Percentiles rank a stretch among this genome's conserved stretches.
Evolutionary conservation across 2,797 vertebrate genomes (phyloP).

Genomic region (Heteromormyrus szaboi): DNA sequence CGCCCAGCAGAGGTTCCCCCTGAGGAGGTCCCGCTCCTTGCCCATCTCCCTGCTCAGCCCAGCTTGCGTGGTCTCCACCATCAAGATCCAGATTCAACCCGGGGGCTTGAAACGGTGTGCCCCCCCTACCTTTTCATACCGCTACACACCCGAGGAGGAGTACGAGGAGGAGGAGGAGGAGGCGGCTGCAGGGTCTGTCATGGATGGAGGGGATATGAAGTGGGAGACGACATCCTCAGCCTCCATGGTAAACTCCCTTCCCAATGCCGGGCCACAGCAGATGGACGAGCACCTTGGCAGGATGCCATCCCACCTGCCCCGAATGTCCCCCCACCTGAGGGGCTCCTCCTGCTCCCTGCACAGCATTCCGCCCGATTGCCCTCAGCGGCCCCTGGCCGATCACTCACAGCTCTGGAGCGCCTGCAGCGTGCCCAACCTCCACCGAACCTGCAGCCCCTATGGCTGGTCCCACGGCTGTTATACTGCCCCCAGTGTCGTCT

Average conservation of each 20-base stretch:
- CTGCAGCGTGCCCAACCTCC: conserved; percentile 77
- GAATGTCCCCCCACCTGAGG: conserved; percentile 50
- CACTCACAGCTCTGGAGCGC: conserved; percentile 67
- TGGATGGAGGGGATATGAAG: conserved; percentile 19
- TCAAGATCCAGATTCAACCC: conserved; percentile 77
- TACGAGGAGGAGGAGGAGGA: conserved; percentile 32
- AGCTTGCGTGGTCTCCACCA: conserved; percentile 78
- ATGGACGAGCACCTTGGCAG: conserved; percentile 44
- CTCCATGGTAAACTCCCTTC: conserved; percentile 58
- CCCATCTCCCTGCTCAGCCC: conserved; percentile 71
- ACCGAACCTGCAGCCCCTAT: conserved; percentile 18
- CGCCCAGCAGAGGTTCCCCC: conserved; percentile 59
- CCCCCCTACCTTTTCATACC: conserved; percentile 75
- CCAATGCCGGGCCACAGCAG: conserved; percentile 28
- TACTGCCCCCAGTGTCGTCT: conserved; percentile 8
- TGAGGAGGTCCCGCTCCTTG: conserved; percentile 81
- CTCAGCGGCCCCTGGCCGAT: conserved; percentile 56
- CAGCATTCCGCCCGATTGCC: conserved; percentile 63
- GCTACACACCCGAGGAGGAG: conserved; percentile 56
- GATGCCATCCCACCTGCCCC: conserved; percentile 49
- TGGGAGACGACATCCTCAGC: conserved; percentile 60
- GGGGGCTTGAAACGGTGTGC: conserved; percentile 69
- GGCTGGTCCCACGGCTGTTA: conserved; percentile 12
- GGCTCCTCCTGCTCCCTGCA: conserved; percentile 73
- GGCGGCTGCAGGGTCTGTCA: conserved; percentile 2